A percentile compares a stretch with the other conserved stretches of the same genome.
These are phyloP conservation scores for Iselma pallidipennis DNA, from an alignment of 2,888 invertebrate species.

Conservation along the genomic window DNA sequence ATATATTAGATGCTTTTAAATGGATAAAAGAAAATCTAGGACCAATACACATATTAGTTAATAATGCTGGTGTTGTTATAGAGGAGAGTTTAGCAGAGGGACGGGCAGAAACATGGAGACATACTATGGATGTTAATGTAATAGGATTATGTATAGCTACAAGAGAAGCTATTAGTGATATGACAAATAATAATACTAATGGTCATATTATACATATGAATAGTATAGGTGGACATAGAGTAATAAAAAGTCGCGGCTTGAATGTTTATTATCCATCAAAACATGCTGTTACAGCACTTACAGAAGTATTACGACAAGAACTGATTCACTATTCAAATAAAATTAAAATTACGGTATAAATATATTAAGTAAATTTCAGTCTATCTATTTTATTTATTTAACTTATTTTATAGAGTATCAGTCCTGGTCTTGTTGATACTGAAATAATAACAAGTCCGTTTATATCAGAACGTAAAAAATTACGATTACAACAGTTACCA, in stretches of 20 bases:
- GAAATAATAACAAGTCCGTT: not conserved
- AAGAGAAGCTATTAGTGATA: slow-evolving; percentile 34
- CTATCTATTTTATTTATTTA: not conserved
- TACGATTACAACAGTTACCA: not conserved
- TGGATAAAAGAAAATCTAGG: slow-evolving; percentile 48
- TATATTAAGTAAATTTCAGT: not conserved
- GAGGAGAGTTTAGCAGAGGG: slow-evolving; percentile 38
- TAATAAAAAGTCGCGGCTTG: slow-evolving; percentile 27
- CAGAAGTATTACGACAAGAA: slow-evolving; percentile 50
- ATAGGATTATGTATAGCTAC: no score
- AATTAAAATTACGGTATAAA: slow-evolving; percentile 48
- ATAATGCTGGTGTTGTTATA: slow-evolving; percentile 48
- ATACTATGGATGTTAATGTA: slow-evolving; percentile 32
- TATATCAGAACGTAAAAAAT: not conserved
- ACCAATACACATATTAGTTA: slow-evolving; percentile 49
- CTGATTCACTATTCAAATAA: slow-evolving; percentile 41
- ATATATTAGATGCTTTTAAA: slow-evolving; percentile 45
- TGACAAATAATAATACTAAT: slow-evolving; percentile 31
- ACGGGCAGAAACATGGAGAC: slow-evolving; percentile 29
- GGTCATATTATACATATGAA: slow-evolving; percentile 40
- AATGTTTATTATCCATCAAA: slow-evolving; percentile 43
- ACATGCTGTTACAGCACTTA: slow-evolving; percentile 48
- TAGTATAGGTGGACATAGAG: slow-evolving; percentile 36
- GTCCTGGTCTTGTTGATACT: slow-evolving; percentile 6
- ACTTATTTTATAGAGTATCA: slow-evolving; percentile 10